Percentiles rank a stretch among this genome's conserved stretches.
Evolutionary conservation across 2,888 invertebrate genomes (phyloP).

Genomic region (Parnassius orleans): DNA sequence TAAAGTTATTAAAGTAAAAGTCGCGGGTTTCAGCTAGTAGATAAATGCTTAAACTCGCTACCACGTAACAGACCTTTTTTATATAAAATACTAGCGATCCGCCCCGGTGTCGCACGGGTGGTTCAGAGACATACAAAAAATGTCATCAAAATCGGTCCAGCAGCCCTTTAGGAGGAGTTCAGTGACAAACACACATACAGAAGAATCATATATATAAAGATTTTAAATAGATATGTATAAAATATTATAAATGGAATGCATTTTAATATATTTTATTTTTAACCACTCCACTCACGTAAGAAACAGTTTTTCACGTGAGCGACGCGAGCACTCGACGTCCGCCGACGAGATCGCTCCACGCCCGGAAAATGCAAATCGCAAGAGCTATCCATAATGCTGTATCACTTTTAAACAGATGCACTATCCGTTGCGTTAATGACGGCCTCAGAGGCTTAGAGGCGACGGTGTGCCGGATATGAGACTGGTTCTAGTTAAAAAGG

Average conservation of each 20-base stretch:
- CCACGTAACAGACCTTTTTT: no score
- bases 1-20: no score
- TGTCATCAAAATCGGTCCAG: no score
- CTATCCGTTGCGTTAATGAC: constrained; percentile 25
- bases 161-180: no score
- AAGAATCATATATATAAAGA: no score
- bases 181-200: no score
- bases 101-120: no score
- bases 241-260: neutral
- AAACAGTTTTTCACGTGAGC: constrained; percentile 1
- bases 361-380: constrained; percentile 26
- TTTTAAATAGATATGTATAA: no score
- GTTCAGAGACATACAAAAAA: no score
- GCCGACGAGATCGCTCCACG: constrained; percentile 12
- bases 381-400: constrained; percentile 21
- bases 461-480: constrained; percentile 1
- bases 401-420: constrained; percentile 26
- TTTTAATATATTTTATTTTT: neutral
- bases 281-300: constrained; percentile 1
- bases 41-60: no score
- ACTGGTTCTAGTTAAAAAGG: neutral
- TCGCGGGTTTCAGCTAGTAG: no score
- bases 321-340: constrained; percentile 17
- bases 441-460: neutral
- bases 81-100: no score